Evolutionary conservation across 2,888 invertebrate species (phyloP).

Genomic region (Noctua fimbriata): DNA sequence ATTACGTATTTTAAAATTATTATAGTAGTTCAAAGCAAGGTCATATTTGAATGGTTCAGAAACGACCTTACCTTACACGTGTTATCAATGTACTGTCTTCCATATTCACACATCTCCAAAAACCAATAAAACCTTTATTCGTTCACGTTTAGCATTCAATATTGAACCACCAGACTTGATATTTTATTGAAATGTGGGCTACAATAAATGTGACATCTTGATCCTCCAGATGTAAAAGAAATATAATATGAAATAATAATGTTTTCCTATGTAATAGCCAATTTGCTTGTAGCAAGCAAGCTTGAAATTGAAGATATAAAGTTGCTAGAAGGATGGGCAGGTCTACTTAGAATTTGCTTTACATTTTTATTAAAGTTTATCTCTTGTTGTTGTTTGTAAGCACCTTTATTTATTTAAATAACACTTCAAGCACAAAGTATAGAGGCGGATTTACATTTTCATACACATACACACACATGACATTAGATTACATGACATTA

Average conservation of each 20-base stretch:
- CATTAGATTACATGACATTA: too few species aligned
- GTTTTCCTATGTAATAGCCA: constrained; percentile 42
- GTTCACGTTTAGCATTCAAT: not conserved
- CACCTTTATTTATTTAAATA: not conserved
- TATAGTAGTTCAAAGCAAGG: not conserved
- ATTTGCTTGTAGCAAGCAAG: constrained; percentile 44
- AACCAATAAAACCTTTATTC: constrained; percentile 4
- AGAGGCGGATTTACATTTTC: too few species aligned
- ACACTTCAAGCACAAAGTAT: too few species aligned
- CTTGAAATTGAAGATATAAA: constrained; percentile 12
- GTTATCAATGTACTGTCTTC: not conserved
- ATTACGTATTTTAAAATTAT: not conserved
- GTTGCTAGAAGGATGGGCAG: constrained; percentile 3
- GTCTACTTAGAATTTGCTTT: too few species aligned
- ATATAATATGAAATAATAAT: constrained; percentile 41
- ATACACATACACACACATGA: too few species aligned
- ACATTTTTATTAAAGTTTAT: not conserved
- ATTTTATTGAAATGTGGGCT: constrained; percentile 20
- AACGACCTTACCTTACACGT: not conserved
- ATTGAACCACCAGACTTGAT: not conserved
- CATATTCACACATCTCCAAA: not conserved
- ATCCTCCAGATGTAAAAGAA: constrained; percentile 29
- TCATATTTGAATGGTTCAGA: too few species aligned
- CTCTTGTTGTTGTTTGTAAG: not conserved
- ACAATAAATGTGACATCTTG: constrained; percentile 33